Evolutionary conservation across 1,140 invertebrate species (phyloP).

Genomic region (Episyrphus balteatus): DNA sequence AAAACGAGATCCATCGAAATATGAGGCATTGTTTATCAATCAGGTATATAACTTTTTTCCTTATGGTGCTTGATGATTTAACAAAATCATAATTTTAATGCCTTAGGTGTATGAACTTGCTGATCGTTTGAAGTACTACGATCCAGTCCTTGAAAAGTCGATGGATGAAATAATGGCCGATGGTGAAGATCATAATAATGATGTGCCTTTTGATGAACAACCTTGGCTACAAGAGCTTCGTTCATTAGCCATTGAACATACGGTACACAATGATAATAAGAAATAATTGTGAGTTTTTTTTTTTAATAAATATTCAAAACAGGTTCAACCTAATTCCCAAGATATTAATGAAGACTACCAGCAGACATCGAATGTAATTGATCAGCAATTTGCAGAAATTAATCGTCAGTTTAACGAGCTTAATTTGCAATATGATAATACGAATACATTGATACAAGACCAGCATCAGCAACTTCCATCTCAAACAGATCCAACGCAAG

Average conservation of each 20-base stretch:
- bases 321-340: constrained; percentile 4
- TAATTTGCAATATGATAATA: constrained; percentile 27
- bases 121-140: constrained; percentile 61
- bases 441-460: not conserved
- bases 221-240: constrained; percentile 43
- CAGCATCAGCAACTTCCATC: constrained; percentile 4
- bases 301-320: not conserved
- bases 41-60: constrained; percentile 36
- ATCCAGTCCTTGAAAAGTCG: constrained; percentile 46
- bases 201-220: constrained; percentile 35
- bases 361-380: constrained; percentile 16
- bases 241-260: constrained; percentile 24
- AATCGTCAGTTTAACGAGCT: constrained; percentile 33
- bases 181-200: constrained; percentile 21
- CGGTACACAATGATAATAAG: constrained; percentile 8
- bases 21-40: constrained; percentile 48
- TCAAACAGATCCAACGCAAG: constrained; percentile 1
- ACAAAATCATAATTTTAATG: not conserved
- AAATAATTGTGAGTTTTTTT: not conserved
- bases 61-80: too few species aligned
- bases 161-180: constrained; percentile 24
- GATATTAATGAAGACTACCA: constrained; percentile 6
- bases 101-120: constrained; percentile 24
- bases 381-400: constrained; percentile 33
- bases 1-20: constrained; percentile 43